Conservation (phyloP, 2,888 invertebrate species). For the Pseudococcus viburni region DNA sequence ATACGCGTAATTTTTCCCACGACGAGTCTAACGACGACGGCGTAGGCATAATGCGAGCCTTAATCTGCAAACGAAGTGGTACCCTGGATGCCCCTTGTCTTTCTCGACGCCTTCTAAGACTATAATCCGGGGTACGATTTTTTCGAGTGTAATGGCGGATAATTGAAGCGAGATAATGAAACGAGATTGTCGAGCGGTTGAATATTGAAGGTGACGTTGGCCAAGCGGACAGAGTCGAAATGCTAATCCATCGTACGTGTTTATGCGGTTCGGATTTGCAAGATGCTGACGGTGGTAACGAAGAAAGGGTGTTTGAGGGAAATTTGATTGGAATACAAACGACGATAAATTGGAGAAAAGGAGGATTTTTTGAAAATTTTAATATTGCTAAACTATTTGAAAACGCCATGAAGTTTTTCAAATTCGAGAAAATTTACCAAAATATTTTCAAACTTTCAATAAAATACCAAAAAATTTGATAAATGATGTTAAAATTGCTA, state of each 20-base stretch:
- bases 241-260: not conserved
- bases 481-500: no score
- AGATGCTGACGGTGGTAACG: not conserved
- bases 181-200: not conserved
- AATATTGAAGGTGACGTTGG: not conserved
- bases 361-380: no score
- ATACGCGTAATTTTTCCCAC: not conserved
- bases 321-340: no score
- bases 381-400: no score
- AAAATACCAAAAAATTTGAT: no score
- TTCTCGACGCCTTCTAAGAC: not conserved
- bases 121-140: not conserved
- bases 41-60: not conserved
- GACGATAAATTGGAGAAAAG: no score
- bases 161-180: slow-evolving; percentile 21
- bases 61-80: not conserved
- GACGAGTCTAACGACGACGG: not conserved
- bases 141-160: slow-evolving; percentile 7
- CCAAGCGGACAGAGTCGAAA: not conserved
- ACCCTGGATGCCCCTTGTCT: not conserved
- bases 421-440: no score
- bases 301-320: not conserved
- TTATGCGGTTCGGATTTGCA: not conserved
- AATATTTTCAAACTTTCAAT: no score
- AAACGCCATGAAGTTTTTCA: no score